These are phyloP conservation scores for Alosa alosa DNA, from an alignment of 2,113 vertebrate genomes.

Conservation along the genomic window DNA sequence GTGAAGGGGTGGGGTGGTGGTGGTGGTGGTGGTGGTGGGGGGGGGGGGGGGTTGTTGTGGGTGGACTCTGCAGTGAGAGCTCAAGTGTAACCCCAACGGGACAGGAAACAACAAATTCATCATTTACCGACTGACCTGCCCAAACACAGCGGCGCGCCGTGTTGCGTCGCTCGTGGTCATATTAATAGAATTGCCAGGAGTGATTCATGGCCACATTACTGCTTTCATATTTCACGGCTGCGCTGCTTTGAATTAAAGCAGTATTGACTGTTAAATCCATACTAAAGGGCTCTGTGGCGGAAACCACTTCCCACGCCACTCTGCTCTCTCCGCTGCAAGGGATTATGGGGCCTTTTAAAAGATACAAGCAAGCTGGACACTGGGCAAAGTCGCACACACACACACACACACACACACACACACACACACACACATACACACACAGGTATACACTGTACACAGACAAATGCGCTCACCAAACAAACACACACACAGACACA, in stretches of 20 bases:
- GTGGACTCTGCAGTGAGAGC: conserved; percentile 24
- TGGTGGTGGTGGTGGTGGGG: too few relatives aligned
- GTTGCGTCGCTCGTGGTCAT: not conserved
- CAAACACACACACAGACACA: not conserved
- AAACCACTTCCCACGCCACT: conserved; percentile 1
- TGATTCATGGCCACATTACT: conserved; percentile 33
- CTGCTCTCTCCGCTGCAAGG: not conserved
- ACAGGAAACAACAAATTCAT: conserved; percentile 31
- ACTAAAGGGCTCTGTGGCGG: conserved; percentile 26
- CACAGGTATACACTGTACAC: not conserved
- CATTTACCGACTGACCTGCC: conserved; percentile 12
- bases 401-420: not conserved
- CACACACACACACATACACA: not conserved
- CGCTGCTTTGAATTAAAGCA: conserved; percentile 13
- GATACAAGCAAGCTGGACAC: conserved; percentile 24
- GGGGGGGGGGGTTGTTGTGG: too few relatives aligned
- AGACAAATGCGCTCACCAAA: not conserved
- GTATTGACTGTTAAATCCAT: conserved; percentile 29
- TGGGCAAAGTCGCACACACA: not conserved
- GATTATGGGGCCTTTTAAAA: conserved; percentile 31
- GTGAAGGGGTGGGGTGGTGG: too few relatives aligned
- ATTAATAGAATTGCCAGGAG: conserved; percentile 32
- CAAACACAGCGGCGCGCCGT: not conserved
- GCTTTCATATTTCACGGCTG: conserved; percentile 26
- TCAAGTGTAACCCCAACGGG: not conserved